phyloP scores from a whole-genome alignment of 2,113 vertebrate genomes.

The Ifrita kowaldi region DNA sequence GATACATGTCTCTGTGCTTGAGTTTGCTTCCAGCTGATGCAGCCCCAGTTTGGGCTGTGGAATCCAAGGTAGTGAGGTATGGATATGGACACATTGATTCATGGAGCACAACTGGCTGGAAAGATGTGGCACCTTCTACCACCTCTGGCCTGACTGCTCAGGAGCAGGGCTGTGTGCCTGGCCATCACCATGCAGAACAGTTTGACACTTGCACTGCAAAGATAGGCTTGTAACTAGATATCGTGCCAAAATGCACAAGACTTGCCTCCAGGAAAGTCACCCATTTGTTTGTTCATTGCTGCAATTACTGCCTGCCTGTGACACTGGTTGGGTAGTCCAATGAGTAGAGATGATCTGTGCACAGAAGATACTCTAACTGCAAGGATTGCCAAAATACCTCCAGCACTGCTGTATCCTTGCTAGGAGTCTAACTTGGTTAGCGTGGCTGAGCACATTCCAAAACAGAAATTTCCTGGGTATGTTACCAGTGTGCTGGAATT shows the following conservation, averaged over 20 bases:
- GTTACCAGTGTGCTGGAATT: not conserved
- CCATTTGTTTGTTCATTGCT: not conserved
- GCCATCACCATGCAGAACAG: not conserved
- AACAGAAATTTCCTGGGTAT: not conserved
- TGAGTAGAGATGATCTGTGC: not conserved
- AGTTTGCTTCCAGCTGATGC: not conserved
- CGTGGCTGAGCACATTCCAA: not conserved
- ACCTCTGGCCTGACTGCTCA: not conserved
- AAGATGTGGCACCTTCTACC: not conserved
- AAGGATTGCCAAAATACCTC: not conserved
- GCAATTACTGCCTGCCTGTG: not conserved
- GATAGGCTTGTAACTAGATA: not conserved
- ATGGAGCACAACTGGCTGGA: not conserved
- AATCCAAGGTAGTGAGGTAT: not conserved
- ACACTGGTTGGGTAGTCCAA: not conserved
- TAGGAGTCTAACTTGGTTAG: not conserved
- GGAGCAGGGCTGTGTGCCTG: fast-evolving
- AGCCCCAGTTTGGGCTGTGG: fast-evolving
- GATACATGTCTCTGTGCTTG: not conserved
- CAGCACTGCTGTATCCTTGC: not conserved
- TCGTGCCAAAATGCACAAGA: not conserved
- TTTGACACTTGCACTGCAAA: not conserved
- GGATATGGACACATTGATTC: not conserved
- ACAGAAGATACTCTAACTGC: not conserved
- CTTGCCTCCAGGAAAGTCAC: not conserved